phyloP scores from a whole-genome alignment of 1,140 invertebrate genomes.

The Euschistus heros region DNA sequence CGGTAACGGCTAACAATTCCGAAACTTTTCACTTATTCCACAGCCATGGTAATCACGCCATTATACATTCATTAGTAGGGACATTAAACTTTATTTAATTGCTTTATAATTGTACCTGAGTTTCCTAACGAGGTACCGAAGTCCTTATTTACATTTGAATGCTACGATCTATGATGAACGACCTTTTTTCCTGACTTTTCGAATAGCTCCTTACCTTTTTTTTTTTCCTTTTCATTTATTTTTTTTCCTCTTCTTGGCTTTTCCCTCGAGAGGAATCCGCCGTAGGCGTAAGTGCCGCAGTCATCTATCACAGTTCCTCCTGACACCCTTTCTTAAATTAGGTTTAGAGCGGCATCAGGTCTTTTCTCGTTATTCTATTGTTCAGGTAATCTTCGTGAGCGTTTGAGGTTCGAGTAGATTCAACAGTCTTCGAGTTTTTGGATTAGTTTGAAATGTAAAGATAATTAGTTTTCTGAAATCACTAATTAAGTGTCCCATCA shows the following conservation, averaged over 20 bases:
- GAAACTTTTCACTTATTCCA: neutral
- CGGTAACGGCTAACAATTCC: neutral
- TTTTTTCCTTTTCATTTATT: constrained; percentile 2
- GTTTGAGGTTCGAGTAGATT: no score
- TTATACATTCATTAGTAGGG: constrained; percentile 11
- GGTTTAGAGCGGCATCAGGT: no score
- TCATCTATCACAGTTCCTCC: neutral
- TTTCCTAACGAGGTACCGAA: neutral
- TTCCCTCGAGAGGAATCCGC: neutral
- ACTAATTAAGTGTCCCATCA: no score
- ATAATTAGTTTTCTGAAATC: no score
- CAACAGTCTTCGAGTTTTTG: no score
- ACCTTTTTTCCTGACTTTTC: neutral
- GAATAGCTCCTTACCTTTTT: neutral
- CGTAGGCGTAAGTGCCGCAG: neutral
- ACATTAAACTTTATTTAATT: constrained; percentile 15
- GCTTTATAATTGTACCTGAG: neutral
- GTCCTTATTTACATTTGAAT: constrained; percentile 1
- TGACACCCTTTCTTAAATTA: no score
- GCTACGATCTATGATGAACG: constrained; percentile 3
- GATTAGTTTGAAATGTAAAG: no score
- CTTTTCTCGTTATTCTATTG: no score
- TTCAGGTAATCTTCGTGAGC: no score
- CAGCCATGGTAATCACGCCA: neutral
- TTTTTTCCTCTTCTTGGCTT: neutral